These are phyloP conservation scores for Timandra comae DNA, from an alignment of 2,888 invertebrate genomes.

Conservation along the genomic window DNA sequence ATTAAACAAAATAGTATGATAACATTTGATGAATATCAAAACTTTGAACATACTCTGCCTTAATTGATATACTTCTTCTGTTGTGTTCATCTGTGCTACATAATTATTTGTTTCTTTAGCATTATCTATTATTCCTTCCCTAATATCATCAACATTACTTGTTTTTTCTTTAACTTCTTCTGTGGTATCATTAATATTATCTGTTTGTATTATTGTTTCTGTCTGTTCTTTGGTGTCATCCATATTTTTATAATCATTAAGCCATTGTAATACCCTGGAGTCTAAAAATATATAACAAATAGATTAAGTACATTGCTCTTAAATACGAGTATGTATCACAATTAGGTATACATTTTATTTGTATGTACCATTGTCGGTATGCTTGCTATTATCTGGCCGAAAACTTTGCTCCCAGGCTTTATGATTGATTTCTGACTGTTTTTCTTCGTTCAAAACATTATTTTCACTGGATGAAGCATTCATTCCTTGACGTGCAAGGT, in stretches of 20 bases:
- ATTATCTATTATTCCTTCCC: slow-evolving; percentile 2
- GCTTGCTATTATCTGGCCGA: slow-evolving; percentile 5
- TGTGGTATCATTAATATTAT: slow-evolving; percentile 1
- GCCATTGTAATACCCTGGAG: slow-evolving; percentile 5
- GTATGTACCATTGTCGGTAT: slow-evolving; percentile 5
- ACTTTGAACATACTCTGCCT: slow-evolving; percentile 2
- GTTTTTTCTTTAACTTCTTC: slow-evolving; percentile 2
- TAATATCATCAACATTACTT: background rate
- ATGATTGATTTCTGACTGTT: slow-evolving; percentile 3
- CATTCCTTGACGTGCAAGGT: slow-evolving; percentile 7
- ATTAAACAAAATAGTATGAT: slow-evolving; percentile 4
- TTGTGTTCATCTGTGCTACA: slow-evolving; percentile 4
- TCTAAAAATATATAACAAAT: slow-evolving; percentile 6
- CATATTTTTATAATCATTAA: slow-evolving; percentile 5
- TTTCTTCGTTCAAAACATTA: slow-evolving; percentile 2
- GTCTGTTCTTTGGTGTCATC: slow-evolving; percentile 3
- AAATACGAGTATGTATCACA: slow-evolving; percentile 2
- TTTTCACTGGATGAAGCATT: slow-evolving; percentile 6
- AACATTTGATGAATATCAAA: slow-evolving; percentile 1
- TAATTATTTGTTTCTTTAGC: slow-evolving; percentile 4
- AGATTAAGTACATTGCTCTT: slow-evolving; percentile 1
- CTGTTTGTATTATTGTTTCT: background rate
- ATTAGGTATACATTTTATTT: slow-evolving; percentile 2
- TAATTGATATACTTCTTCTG: slow-evolving; percentile 3
- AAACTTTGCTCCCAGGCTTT: slow-evolving; percentile 1